These are phyloP conservation scores for Desmodus rotundus DNA, from an alignment of 2,113 vertebrate species.

Conservation along the genomic window DNA sequence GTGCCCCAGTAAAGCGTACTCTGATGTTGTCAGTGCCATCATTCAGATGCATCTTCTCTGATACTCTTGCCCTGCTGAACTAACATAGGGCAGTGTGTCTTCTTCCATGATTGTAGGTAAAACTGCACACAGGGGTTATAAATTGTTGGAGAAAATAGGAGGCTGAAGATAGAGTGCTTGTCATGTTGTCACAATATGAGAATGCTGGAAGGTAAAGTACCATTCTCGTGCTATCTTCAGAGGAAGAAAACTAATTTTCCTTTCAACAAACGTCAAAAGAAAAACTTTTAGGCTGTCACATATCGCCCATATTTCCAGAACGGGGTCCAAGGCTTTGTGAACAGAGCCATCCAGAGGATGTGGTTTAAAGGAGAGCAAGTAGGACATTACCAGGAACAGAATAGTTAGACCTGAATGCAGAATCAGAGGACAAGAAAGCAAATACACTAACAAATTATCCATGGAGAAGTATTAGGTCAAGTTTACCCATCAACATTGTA, in stretches of 20 bases:
- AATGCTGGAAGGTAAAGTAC: conserved; percentile 4
- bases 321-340: neutral
- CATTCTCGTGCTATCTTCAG: neutral
- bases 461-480: neutral
- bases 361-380: neutral
- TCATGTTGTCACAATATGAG: conserved; percentile 42
- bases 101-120: neutral
- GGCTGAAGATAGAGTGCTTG: conserved; percentile 42
- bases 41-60: neutral
- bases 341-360: neutral
- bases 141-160: conserved; percentile 32
- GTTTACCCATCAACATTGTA: neutral
- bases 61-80: neutral
- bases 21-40: neutral
- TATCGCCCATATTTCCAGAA: neutral
- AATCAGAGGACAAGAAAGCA: neutral
- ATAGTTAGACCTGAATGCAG: neutral
- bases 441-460: neutral
- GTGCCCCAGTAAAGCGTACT: neutral
- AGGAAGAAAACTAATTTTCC: conserved; percentile 32
- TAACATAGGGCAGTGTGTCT: neutral
- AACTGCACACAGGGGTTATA: neutral
- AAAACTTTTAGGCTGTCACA: conserved; percentile 7
- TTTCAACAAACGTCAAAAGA: conserved; percentile 34
- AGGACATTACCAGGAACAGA: neutral